Evolutionary conservation across 2,113 vertebrate genomes (phyloP), one percentile per base, ranked within the genome.

Genomic region (Pyrgilauda ruficollis): DNA sequence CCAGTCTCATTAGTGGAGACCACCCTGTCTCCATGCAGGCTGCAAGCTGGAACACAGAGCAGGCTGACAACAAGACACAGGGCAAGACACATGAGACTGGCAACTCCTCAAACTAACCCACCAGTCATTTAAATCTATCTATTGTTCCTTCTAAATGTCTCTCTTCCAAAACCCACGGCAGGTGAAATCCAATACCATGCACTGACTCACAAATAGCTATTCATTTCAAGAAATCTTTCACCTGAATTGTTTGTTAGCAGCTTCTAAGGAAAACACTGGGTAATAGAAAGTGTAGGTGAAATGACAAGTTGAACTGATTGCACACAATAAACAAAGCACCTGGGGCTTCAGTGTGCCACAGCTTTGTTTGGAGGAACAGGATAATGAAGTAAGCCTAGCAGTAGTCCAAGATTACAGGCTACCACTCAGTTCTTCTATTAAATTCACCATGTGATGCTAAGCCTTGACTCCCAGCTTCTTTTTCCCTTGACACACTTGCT

Each of bases 201-300:
- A 44, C 89, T 75, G 79, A 52, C 64, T 93, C 93, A 84, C 89
- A 82, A 94, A 84, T 2, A 82, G 49, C 77, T 92, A 41, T 46
- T 92, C 13, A 75, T 86, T 92, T 41, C 63, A 66, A 93, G 49
- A 86, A 83, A 79, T 74, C 87, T 84, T 92, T 56, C 89, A 72
- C 80, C 73, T 26, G 44, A 59, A 81, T 61, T 26, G 26, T 92
- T 81, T 84, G 69, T 93, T 87, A 89, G 93, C 72, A 15, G 43
- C 58, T 94, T 61, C 91, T 82, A 28, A 89, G 62, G 69, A 92
- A 94, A 91, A 64, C 79, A 81, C 22, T 7, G 56, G 84, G 56
- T 92, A 92, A 92, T 7, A 70, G 72, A 58, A 92, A 88, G 80
- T n/a, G 69, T n/a, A 78, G 89, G 66, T 74, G 93, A 92, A 81